Conservation (phyloP, 92 coral and sea anemone species). For the Micromussa lordhowensis region DNA sequence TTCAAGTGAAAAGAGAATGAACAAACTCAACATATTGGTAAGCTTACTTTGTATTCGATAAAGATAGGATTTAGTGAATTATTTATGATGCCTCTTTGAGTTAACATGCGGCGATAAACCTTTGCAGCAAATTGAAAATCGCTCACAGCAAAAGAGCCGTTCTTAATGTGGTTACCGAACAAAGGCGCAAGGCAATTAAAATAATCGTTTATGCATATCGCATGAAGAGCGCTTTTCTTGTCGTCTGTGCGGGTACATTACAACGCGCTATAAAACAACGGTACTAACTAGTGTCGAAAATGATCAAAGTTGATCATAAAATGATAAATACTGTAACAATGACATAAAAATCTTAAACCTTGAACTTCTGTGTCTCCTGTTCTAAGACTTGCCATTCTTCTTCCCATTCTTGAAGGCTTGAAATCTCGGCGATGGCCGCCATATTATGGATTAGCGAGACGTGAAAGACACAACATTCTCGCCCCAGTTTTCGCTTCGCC, state of each 20-base stretch:
- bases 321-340: neutral
- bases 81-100: neutral
- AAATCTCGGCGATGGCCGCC: constrained; percentile 95
- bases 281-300: neutral
- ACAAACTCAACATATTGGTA: no score
- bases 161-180: neutral
- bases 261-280: neutral
- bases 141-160: neutral
- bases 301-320: neutral
- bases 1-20: no score
- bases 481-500: neutral
- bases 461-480: neutral
- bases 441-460: constrained; percentile 33
- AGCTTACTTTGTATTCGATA: no score
- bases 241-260: neutral
- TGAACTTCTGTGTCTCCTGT: constrained; percentile 88
- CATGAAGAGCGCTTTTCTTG: neutral
- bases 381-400: constrained; percentile 87
- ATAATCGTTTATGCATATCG: constrained; percentile 6
- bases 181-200: neutral
- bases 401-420: constrained; percentile 89
- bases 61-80: neutral
- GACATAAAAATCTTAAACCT: constrained; percentile 55
- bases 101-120: neutral
- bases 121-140: neutral